These are phyloP conservation scores for Limnodromus scolopaceus DNA, from an alignment of 2,797 vertebrate species.

Conservation along the genomic window DNA sequence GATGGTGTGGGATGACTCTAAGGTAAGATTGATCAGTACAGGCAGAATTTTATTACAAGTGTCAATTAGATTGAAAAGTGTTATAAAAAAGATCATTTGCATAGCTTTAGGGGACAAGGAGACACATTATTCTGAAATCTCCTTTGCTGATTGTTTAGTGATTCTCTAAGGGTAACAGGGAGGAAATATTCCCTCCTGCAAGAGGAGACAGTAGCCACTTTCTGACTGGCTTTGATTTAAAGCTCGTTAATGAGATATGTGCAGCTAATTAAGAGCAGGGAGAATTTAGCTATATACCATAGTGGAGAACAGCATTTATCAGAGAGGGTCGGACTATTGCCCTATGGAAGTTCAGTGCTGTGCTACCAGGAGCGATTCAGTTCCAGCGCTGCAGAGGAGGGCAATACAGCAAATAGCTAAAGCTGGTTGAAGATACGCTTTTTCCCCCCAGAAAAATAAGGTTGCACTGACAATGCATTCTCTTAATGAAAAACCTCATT, in stretches of 20 bases:
- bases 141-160: conserved; percentile 63
- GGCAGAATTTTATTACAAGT: conserved; percentile 68
- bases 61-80: conserved; percentile 73
- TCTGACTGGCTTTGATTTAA: conserved; percentile 62
- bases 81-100: conserved; percentile 71
- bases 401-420: neutral
- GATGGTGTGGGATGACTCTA: conserved; percentile 42
- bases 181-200: conserved; percentile 46
- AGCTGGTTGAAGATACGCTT: neutral
- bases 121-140: conserved; percentile 65
- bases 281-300: conserved; percentile 51
- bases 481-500: neutral
- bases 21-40: conserved; percentile 65
- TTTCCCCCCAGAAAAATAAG: conserved; percentile 7
- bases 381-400: neutral
- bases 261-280: conserved; percentile 57
- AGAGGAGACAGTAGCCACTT: conserved; percentile 49
- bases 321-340: conserved; percentile 27
- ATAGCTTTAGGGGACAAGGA: conserved; percentile 61
- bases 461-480: neutral
- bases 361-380: neutral
- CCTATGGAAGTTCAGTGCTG: conserved; percentile 38
- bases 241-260: conserved; percentile 57
- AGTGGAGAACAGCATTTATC: conserved; percentile 52
- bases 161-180: conserved; percentile 46